A percentile compares a stretch with the other conserved stretches of the same genome.
These are phyloP conservation scores for Apteryx mantelli DNA, from an alignment of 2,113 vertebrate species.

Conservation along the genomic window DNA sequence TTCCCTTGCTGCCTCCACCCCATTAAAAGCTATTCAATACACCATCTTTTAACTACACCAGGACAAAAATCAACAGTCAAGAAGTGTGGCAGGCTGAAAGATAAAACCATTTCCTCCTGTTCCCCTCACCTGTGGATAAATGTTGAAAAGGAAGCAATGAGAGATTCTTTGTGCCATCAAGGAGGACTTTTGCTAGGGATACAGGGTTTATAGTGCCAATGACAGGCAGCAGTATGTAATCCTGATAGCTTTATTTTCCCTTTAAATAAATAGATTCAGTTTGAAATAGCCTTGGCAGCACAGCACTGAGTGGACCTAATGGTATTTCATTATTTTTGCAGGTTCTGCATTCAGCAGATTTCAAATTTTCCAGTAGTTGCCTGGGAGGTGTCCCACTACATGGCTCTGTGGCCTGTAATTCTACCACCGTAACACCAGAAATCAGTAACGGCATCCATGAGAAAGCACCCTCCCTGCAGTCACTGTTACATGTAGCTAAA, in stretches of 20 bases:
- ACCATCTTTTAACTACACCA: neutral
- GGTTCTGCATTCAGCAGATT: neutral
- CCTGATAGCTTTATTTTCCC: neutral
- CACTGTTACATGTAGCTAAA: neutral
- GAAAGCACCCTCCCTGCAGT: neutral
- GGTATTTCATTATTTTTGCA: neutral
- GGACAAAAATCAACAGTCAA: neutral
- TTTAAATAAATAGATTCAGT: neutral
- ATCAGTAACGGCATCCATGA: neutral
- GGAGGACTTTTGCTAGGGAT: neutral
- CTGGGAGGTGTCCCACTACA: neutral
- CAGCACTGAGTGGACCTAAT: neutral
- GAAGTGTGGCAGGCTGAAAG: neutral
- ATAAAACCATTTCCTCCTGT: neutral
- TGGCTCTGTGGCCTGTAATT: neutral
- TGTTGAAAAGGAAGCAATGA: neutral
- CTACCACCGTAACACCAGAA: neutral
- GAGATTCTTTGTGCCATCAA: neutral
- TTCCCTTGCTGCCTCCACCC: neutral
- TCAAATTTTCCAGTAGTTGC: slow-evolving; percentile 37
- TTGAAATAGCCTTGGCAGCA: neutral
- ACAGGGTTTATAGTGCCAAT: neutral
- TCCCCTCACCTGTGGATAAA: neutral
- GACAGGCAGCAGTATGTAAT: neutral
- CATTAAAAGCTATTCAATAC: neutral